Conservation (phyloP, 2,797 vertebrate genomes). For the Sphenopsis melanotis region DNA sequence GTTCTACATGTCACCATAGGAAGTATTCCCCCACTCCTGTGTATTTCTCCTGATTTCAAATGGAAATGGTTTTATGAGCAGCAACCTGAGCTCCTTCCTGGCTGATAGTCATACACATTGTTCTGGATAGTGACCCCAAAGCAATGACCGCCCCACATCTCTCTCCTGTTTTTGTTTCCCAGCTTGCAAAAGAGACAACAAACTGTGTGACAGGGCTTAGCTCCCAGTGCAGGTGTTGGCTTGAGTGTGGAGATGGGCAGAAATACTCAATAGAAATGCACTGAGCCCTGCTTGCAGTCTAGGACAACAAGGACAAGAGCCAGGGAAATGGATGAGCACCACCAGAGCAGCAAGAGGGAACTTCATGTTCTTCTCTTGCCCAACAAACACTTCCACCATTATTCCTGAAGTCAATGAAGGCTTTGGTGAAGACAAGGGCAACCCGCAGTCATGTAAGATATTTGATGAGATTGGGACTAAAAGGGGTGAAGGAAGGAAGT, state of each 20-base stretch:
- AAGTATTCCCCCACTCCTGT: background rate
- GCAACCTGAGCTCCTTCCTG: background rate
- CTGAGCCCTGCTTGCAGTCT: background rate
- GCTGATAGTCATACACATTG: background rate
- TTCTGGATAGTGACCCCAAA: background rate
- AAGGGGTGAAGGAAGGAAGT: constrained; percentile 34
- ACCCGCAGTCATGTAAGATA: constrained; percentile 13
- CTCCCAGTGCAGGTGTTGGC: background rate
- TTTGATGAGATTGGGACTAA: constrained; percentile 21
- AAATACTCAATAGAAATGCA: background rate
- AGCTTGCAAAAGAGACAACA: background rate
- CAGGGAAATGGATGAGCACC: background rate
- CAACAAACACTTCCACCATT: background rate
- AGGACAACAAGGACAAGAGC: background rate
- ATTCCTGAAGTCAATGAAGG: background rate
- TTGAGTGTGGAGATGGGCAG: background rate
- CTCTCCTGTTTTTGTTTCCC: background rate
- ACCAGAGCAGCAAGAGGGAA: background rate
- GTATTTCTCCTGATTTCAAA: background rate
- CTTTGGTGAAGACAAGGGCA: constrained; percentile 1
- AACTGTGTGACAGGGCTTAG: background rate
- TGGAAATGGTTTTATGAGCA: background rate
- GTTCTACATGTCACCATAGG: background rate
- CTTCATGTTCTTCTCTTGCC: background rate
- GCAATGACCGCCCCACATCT: background rate